Conservation (phyloP, 2,888 invertebrate species). For the Agelastica alni region DNA sequence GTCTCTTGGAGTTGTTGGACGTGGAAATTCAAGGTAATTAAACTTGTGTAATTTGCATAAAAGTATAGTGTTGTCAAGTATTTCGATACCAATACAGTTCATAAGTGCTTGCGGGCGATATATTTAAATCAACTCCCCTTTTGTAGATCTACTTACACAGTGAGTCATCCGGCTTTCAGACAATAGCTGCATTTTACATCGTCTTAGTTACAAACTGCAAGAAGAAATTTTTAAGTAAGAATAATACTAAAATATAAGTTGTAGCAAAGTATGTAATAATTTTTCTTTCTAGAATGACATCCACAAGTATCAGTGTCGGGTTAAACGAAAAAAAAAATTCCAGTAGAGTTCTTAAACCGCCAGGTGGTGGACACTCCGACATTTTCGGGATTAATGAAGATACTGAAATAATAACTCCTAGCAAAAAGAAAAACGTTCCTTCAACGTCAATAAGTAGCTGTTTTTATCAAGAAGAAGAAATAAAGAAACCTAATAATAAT, state of each 20-base stretch:
- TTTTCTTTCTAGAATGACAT: slow-evolving; percentile 44
- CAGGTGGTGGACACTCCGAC: slow-evolving; percentile 57
- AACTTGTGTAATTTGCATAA: slow-evolving; percentile 13
- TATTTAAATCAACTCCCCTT: slow-evolving; percentile 13
- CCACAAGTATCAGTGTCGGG: slow-evolving; percentile 46
- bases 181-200: slow-evolving; percentile 10
- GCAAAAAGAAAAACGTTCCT: slow-evolving; percentile 19
- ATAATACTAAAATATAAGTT: too few relatives aligned
- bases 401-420: slow-evolving; percentile 18
- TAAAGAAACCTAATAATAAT: slow-evolving; percentile 10
- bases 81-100: not conserved
- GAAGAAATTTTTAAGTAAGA: slow-evolving; percentile 1
- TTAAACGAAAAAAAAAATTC: slow-evolving; percentile 42
- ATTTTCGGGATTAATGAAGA: slow-evolving; percentile 45
- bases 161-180: slow-evolving; percentile 20
- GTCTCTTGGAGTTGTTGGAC: slow-evolving; percentile 9
- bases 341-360: slow-evolving; percentile 57
- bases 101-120: not conserved
- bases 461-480: slow-evolving; percentile 24
- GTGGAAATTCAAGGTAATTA: slow-evolving; percentile 17
- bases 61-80: slow-evolving; percentile 7
- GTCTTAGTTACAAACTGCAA: not conserved
- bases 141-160: slow-evolving; percentile 4
- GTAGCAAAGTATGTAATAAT: not conserved
- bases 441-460: slow-evolving; percentile 27